A percentile compares a stretch with the other conserved stretches of the same genome.
Conservation (phyloP, 2,888 invertebrate species). For the Silvanus unidentatus region DNA sequence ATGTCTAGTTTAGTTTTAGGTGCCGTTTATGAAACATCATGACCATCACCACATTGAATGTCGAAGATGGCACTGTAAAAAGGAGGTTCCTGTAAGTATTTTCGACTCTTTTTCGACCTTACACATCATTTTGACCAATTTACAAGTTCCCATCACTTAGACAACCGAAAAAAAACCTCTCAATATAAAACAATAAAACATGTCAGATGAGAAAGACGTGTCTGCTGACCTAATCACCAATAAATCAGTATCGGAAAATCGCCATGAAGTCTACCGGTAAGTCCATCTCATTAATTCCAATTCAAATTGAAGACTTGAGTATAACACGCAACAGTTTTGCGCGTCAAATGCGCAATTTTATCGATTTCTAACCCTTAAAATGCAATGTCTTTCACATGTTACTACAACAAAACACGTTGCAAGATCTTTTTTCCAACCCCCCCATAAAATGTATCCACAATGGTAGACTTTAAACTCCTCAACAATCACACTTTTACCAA, state of each 20-base stretch:
- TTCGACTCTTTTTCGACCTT: not conserved
- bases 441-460: too few relatives aligned
- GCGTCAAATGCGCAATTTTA: not conserved
- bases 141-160: not conserved
- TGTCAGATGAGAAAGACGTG: too few relatives aligned
- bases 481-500: conserved; percentile 23
- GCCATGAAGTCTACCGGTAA: too few relatives aligned
- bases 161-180: too few relatives aligned
- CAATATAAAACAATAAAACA: too few relatives aligned
- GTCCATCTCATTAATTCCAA: too few relatives aligned
- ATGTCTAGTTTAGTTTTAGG: too few relatives aligned
- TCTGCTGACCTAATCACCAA: too few relatives aligned
- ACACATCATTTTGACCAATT: conserved; percentile 1
- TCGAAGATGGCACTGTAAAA: not conserved
- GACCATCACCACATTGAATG: conserved; percentile 2
- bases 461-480: conserved; percentile 33
- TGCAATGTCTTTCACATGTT: not conserved
- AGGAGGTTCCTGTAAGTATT: conserved; percentile 2
- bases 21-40: not conserved
- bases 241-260: too few relatives aligned
- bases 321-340: not conserved
- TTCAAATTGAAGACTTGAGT: too few relatives aligned
- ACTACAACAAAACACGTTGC: too few relatives aligned
- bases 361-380: conserved; percentile 1
- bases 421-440: too few relatives aligned